Evolutionary conservation across 2,888 invertebrate genomes (phyloP).

Genomic region (Leptinotarsa rubiginosa): DNA sequence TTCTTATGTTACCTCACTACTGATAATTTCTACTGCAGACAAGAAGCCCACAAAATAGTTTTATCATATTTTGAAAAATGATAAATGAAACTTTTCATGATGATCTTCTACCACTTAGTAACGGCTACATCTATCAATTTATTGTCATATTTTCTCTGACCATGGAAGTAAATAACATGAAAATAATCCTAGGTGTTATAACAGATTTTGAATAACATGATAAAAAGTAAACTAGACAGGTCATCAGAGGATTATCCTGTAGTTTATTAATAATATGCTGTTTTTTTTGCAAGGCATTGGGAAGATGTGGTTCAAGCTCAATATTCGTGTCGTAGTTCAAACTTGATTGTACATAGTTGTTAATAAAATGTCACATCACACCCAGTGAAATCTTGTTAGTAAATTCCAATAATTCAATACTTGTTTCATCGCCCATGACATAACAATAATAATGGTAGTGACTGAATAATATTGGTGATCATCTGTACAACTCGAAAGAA

Average conservation of each 20-base stretch:
- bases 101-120: too few relatives aligned
- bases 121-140: too few relatives aligned
- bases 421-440: constrained; percentile 33
- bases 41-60: too few relatives aligned
- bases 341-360: constrained; percentile 50
- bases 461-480: constrained; percentile 36
- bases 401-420: neutral
- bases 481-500: constrained; percentile 43
- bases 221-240: constrained; percentile 1
- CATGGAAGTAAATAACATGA: too few relatives aligned
- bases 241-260: neutral
- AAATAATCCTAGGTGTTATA: too few relatives aligned
- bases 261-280: constrained; percentile 27
- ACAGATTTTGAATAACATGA: too few relatives aligned
- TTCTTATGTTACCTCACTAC: too few relatives aligned
- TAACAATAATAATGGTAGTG: constrained; percentile 35
- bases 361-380: constrained; percentile 44
- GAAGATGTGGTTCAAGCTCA: constrained; percentile 54
- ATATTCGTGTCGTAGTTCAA: constrained; percentile 56
- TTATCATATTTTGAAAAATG: too few relatives aligned
- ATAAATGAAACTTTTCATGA: too few relatives aligned
- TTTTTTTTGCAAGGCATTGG: constrained; percentile 35
- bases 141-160: too few relatives aligned
- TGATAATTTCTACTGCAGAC: too few relatives aligned
- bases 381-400: constrained; percentile 18